Evolutionary conservation across 2,888 invertebrate species (phyloP).

Genomic region (Drosophila trichaetosa): DNA sequence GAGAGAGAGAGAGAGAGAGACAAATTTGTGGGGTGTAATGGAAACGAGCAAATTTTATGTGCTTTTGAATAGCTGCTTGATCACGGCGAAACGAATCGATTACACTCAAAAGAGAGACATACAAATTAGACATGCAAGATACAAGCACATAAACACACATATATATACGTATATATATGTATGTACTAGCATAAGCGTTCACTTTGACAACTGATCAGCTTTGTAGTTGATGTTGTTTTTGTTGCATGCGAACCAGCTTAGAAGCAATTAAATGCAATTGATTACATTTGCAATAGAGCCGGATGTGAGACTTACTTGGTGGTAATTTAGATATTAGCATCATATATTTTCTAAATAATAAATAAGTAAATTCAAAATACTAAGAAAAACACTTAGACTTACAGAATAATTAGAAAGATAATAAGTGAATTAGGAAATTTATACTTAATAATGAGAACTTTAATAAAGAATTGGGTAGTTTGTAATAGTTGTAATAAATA

Average conservation of each 20-base stretch:
- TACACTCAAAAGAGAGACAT: slow-evolving; percentile 55
- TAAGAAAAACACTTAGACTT: neutral
- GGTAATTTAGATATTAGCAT: slow-evolving; percentile 22
- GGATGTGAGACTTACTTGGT: slow-evolving; percentile 32
- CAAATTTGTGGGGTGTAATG: slow-evolving; percentile 55
- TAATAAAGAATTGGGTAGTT: neutral
- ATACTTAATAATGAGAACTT: neutral
- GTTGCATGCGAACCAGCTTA: slow-evolving; percentile 40
- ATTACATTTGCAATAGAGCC: slow-evolving; percentile 41
- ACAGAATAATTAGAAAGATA: neutral
- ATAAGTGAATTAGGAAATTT: neutral
- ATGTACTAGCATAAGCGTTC: slow-evolving; percentile 43
- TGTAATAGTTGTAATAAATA: neutral
- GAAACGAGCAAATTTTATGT: slow-evolving; percentile 56
- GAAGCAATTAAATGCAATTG: slow-evolving; percentile 57
- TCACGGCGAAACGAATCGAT: slow-evolving; percentile 62
- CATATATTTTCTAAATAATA: neutral
- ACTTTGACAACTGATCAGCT: slow-evolving; percentile 57
- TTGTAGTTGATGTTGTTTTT: slow-evolving; percentile 28
- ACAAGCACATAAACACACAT: slow-evolving; percentile 25
- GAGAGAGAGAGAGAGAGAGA: slow-evolving; percentile 30
- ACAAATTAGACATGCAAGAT: slow-evolving; percentile 56
- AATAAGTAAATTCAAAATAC: neutral
- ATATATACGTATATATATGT: neutral
- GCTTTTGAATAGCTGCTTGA: slow-evolving; percentile 63